Conservation (phyloP, 2,888 invertebrate genomes). For the Leucophenga montana region DNA sequence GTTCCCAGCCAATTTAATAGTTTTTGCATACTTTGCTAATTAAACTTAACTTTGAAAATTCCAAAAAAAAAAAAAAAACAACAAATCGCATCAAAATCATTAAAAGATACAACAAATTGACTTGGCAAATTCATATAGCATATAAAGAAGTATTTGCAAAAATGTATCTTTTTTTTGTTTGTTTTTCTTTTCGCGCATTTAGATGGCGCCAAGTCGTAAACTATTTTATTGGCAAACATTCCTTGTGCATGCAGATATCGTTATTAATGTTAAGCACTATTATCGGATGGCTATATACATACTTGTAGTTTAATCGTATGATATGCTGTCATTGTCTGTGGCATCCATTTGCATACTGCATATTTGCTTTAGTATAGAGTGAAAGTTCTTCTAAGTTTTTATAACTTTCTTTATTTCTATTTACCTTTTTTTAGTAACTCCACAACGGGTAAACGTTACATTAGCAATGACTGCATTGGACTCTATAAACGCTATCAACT, state of each 20-base stretch:
- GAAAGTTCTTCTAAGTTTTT: slow-evolving; percentile 22
- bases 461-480: slow-evolving; percentile 80
- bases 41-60: slow-evolving; percentile 9
- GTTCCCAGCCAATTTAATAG: neutral
- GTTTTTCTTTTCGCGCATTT: neutral
- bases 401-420: slow-evolving; percentile 22
- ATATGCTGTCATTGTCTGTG: neutral
- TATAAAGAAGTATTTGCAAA: neutral
- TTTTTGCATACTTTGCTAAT: slow-evolving; percentile 1
- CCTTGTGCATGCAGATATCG: slow-evolving; percentile 9
- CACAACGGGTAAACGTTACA: slow-evolving; percentile 63
- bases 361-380: neutral
- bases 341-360: neutral
- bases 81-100: slow-evolving; percentile 1
- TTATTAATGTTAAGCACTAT: neutral
- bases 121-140: neutral
- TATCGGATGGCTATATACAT: neutral
- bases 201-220: slow-evolving; percentile 22
- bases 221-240: slow-evolving; percentile 20
- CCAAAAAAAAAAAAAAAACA: neutral
- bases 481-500: slow-evolving; percentile 86
- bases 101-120: neutral
- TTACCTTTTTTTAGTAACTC: slow-evolving; percentile 52
- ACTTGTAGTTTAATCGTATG: neutral
- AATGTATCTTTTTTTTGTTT: neutral